Conservation (phyloP, 1,140 invertebrate genomes). For the Coenobita brevimanus region DNA sequence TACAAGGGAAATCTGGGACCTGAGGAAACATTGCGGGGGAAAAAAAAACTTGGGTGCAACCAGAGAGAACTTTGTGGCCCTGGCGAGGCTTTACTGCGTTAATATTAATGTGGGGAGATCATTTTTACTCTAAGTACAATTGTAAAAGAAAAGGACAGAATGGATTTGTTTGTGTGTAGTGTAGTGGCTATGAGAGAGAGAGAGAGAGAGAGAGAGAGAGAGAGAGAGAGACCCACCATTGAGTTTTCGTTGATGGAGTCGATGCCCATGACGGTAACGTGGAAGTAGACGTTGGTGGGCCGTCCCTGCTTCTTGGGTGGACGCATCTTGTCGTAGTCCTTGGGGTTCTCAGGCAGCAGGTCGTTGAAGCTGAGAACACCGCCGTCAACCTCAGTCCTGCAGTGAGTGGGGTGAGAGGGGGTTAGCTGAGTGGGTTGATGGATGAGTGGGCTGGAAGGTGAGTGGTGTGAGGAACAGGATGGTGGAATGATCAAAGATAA, state of each 20-base stretch:
- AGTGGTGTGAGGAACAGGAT: not conserved
- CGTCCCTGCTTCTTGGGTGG: conserved; percentile 71
- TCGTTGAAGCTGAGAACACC: conserved; percentile 41
- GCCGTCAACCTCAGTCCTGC: conserved; percentile 1
- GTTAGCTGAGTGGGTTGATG: not conserved
- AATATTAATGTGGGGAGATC: too few relatives aligned
- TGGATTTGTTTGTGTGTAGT: too few relatives aligned
- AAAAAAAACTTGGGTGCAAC: too few relatives aligned
- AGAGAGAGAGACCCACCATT: conserved; percentile 70
- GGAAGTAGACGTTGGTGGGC: conserved; percentile 71
- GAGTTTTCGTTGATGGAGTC: conserved; percentile 73
- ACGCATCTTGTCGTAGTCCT: conserved; percentile 71
- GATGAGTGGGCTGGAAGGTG: not conserved
- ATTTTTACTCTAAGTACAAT: too few relatives aligned
- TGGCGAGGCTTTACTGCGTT: too few relatives aligned
- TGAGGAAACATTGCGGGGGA: too few relatives aligned
- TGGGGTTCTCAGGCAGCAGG: conserved; percentile 70
- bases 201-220: not conserved
- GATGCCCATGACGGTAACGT: conserved; percentile 72
- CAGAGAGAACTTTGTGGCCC: too few relatives aligned
- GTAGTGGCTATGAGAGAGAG: not conserved
- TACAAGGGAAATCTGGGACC: not conserved
- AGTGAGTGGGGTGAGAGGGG: not conserved
- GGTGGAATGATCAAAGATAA: too few relatives aligned
- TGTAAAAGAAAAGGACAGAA: too few relatives aligned